These are phyloP conservation scores for Mellivora capensis DNA, from an alignment of 2,113 vertebrate species.

Conservation along the genomic window DNA sequence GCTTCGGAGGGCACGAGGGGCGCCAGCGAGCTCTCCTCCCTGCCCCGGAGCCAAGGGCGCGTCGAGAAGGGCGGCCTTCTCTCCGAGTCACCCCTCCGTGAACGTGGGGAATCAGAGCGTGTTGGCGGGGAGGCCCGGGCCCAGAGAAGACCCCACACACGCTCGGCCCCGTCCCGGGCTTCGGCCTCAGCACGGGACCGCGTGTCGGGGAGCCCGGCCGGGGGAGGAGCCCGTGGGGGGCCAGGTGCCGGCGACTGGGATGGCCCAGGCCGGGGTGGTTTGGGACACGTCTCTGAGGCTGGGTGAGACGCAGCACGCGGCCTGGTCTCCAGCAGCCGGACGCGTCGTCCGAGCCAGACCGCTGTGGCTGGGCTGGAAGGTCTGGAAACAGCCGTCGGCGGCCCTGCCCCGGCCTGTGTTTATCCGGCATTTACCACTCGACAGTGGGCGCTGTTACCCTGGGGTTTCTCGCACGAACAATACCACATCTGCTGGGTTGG, in stretches of 20 bases:
- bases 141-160: not conserved
- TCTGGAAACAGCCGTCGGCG: not conserved
- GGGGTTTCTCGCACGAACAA: not conserved
- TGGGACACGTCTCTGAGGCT: not conserved
- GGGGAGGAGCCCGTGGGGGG: not conserved
- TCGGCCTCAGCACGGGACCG: not conserved
- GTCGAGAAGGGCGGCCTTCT: not conserved
- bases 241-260: not conserved
- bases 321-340: not conserved
- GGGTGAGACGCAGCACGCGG: not conserved
- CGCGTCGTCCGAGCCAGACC: not conserved
- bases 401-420: not conserved
- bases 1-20: not conserved
- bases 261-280: not conserved
- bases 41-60: not conserved
- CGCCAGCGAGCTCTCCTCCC: not conserved
- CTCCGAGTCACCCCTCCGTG: accelerated
- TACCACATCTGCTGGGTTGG: too few relatives aligned
- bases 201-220: not conserved
- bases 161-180: not conserved
- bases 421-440: not conserved
- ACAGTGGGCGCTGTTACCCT: not conserved
- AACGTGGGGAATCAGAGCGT: too few relatives aligned
- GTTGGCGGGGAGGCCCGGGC: not conserved
- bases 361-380: not conserved